Percentiles rank a stretch among this genome's conserved stretches.
phyloP scores from a whole-genome alignment of 2,888 invertebrate genomes.

The Chaetogeoica ovagalla region DNA sequence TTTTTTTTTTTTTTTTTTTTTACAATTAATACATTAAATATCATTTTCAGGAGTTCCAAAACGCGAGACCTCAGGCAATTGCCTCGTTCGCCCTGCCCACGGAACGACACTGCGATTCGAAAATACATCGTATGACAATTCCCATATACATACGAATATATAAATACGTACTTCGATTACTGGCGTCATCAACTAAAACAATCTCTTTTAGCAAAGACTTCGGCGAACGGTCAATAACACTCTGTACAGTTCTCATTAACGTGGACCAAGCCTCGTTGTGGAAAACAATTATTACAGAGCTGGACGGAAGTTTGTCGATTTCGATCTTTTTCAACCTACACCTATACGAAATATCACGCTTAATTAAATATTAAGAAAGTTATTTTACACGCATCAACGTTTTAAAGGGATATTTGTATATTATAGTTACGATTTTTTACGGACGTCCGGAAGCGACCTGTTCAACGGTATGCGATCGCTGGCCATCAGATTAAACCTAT shows the following conservation, averaged over 20 bases:
- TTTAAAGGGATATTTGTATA: background rate
- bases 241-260: conserved; percentile 89
- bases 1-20: no score
- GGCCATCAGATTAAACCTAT: conserved; percentile 84
- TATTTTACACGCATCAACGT: background rate
- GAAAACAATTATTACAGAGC: conserved; percentile 93
- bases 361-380: background rate
- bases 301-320: conserved; percentile 73
- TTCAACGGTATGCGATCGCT: conserved; percentile 87
- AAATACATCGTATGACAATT: no score
- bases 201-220: conserved; percentile 75
- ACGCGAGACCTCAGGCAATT: no score
- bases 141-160: background rate
- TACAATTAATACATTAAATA: no score
- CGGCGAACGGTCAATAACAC: conserved; percentile 88
- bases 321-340: conserved; percentile 67
- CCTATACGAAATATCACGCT: conserved; percentile 61
- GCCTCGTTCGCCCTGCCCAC: no score
- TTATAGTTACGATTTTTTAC: conserved; percentile 71
- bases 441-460: conserved; percentile 79
- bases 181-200: conserved; percentile 86
- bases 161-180: conserved; percentile 72
- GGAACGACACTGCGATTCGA: no score
- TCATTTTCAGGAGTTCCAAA: no score
- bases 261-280: conserved; percentile 99